phyloP scores from a whole-genome alignment of 2,113 vertebrate species.

The Dasyprocta punctata region DNA sequence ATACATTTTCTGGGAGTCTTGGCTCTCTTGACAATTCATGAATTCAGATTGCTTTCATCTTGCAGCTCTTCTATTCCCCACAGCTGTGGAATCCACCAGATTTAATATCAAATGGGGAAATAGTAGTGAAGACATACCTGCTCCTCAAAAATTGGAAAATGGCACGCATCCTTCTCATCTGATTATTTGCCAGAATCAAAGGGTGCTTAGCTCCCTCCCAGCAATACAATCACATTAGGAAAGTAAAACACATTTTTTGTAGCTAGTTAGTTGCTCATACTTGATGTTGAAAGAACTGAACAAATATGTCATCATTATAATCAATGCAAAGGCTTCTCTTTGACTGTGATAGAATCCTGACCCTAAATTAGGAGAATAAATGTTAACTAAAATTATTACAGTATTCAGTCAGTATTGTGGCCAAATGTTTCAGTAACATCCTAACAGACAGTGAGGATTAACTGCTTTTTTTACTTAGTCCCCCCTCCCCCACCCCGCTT shows the following conservation, averaged over 20 bases:
- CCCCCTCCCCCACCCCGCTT: too few relatives aligned
- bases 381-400: not conserved
- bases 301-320: not conserved
- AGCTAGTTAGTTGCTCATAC: not conserved
- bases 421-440: not conserved
- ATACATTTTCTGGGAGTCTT: not conserved
- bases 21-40: not conserved
- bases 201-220: not conserved
- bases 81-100: not conserved
- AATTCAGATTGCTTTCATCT: not conserved
- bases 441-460: not conserved
- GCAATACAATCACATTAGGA: not conserved
- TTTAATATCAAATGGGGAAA: not conserved
- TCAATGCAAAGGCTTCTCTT: not conserved
- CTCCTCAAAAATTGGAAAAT: not conserved
- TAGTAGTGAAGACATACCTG: not conserved
- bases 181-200: not conserved
- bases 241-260: not conserved
- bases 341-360: not conserved
- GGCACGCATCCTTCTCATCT: not conserved
- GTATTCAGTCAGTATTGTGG: not conserved
- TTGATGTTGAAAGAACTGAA: not conserved
- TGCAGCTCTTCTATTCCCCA: not conserved
- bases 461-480: not conserved
- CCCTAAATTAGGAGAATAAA: not conserved